These are phyloP conservation scores for Blera fallax DNA, from an alignment of 2,888 invertebrate species.

Conservation along the genomic window DNA sequence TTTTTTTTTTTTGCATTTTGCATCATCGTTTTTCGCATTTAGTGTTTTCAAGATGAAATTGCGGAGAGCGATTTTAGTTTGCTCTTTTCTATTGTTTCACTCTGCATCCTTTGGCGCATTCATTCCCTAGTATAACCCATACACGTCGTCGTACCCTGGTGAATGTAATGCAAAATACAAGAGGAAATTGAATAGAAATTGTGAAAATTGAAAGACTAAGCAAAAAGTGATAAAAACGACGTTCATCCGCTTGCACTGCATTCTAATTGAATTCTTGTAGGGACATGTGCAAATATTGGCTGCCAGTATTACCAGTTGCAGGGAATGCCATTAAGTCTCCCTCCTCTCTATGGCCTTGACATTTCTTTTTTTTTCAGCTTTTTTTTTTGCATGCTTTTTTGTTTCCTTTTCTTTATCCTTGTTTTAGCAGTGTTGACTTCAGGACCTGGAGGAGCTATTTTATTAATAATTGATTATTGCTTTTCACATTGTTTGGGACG, in stretches of 20 bases:
- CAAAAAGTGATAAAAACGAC: slow-evolving; percentile 33
- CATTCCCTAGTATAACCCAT: slow-evolving; percentile 15
- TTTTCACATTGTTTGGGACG: not conserved
- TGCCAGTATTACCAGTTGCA: slow-evolving; percentile 59
- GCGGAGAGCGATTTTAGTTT: slow-evolving; percentile 56
- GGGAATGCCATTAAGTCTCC: slow-evolving; percentile 57
- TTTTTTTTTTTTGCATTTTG: not conserved
- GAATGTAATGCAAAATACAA: slow-evolving; percentile 57
- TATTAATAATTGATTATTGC: slow-evolving; percentile 27
- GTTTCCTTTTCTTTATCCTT: not conserved
- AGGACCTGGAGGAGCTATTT: slow-evolving; percentile 12
- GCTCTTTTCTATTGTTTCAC: slow-evolving; percentile 25
- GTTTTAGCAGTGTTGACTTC: slow-evolving; percentile 4
- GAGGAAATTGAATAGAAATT: slow-evolving; percentile 70
- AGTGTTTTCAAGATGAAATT: slow-evolving; percentile 61
- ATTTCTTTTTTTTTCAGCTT: not conserved
- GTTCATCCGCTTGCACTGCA: slow-evolving; percentile 58
- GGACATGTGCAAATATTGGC: slow-evolving; percentile 70
- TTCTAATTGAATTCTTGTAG: slow-evolving; percentile 63
- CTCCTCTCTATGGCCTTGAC: slow-evolving; percentile 26
- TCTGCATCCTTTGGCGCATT: slow-evolving; percentile 43
- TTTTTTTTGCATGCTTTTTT: not conserved
- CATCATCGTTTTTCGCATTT: slow-evolving; percentile 37
- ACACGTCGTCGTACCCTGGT: not conserved
- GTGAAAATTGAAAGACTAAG: slow-evolving; percentile 63